Evolutionary conservation across 2,797 vertebrate genomes (phyloP), one percentile per base, ranked within the genome.

Genomic region (Enoplosus armatus): DNA sequence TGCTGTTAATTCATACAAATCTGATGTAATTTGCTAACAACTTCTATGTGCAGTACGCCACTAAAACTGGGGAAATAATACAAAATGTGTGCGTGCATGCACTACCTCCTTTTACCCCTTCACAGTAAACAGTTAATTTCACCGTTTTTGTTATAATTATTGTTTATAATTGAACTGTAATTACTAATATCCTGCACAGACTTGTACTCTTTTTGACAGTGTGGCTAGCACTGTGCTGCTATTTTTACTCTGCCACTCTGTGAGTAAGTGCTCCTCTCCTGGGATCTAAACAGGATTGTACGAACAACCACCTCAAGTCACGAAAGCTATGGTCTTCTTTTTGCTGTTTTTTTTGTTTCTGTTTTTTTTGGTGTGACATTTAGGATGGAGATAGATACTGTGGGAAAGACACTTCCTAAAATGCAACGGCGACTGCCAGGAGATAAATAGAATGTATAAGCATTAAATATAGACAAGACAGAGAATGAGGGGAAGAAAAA

Each of bases 381-480:
- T 43, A 72, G 59, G 14, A 45, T 11, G 4, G 20, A 73, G 68
- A 62, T 29, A 18, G 68, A 60, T 37, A 20, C 53, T 31, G 24
- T 12, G 24, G 24, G 22, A 56, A 0, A 29, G 18, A 62, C 45
- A 58, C 73, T 10, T 71, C 50, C 56, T 58, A 22, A 75, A 82
- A 84, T 65, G 12, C 60, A 61, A 41, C 9, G 4, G 31, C 14
- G 60, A 48, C 68, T 50, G 51, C 41, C 72, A 74, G 64, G 77
- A 61, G 69, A 81, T 86, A 77, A 90, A 87, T 78, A 83, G 37
- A 85, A 84, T 76, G 77, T 79, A 58, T 79, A 68, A 75, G 29
- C 82, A 90, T 89, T 90, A 90, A 89, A 91, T 91, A 86, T 90
- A 87, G 81, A 92, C 75, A 86, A 92, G 87, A 85, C 69, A 75